A percentile compares a stretch with the other conserved stretches of the same genome.
Evolutionary conservation across 2,888 invertebrate species (phyloP).

Genomic region (Ophioninae sp.): DNA sequence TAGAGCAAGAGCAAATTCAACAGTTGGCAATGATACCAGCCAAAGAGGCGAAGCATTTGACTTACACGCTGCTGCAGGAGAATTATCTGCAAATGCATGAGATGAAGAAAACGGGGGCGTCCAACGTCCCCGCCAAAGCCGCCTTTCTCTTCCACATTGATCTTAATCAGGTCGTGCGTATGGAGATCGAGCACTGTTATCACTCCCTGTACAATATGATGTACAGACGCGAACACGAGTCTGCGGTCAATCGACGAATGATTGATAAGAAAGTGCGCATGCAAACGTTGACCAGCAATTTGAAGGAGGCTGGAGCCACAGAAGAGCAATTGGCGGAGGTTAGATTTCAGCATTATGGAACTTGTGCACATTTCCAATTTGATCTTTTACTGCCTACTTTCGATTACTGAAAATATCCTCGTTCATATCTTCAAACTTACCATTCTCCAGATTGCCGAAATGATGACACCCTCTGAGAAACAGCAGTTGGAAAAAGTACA

Average conservation of each 20-base stretch:
- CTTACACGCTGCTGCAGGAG: constrained; percentile 92
- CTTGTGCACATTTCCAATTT: too few species aligned
- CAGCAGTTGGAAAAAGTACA: constrained; percentile 89
- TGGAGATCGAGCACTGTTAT: constrained; percentile 87
- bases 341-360: constrained; percentile 64
- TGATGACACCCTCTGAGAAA: constrained; percentile 92
- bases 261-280: constrained; percentile 93
- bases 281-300: constrained; percentile 90
- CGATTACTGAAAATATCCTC: background rate
- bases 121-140: constrained; percentile 91
- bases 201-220: constrained; percentile 88
- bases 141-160: constrained; percentile 90
- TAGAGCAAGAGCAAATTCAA: constrained; percentile 96
- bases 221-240: constrained; percentile 85
- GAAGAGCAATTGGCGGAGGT: constrained; percentile 91
- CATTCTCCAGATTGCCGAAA: constrained; percentile 87
- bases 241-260: constrained; percentile 87
- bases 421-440: background rate
- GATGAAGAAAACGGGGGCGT: constrained; percentile 86
- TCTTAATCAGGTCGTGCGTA: constrained; percentile 86
- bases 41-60: constrained; percentile 94
- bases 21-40: constrained; percentile 96
- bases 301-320: constrained; percentile 89
- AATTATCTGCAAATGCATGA: constrained; percentile 88
- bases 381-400: too few species aligned